Evolutionary conservation across 1,140 invertebrate species (phyloP).

Genomic region (Achroia grisella): DNA sequence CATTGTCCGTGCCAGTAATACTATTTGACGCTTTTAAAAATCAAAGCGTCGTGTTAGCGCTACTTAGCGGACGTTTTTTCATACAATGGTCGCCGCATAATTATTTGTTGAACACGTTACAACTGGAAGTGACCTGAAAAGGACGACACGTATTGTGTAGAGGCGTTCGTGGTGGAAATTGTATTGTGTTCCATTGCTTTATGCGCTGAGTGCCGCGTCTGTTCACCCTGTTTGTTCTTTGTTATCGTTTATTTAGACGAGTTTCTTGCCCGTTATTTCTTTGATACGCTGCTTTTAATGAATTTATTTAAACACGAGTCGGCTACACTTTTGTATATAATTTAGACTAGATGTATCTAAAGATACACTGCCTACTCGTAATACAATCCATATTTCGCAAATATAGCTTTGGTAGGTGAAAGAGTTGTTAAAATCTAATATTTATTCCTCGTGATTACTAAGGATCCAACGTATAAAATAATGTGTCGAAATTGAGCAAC

Average conservation of each 20-base stretch:
- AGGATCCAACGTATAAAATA: no score
- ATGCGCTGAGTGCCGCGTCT: slow-evolving; percentile 41
- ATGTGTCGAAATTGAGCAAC: no score
- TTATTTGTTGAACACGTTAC: slow-evolving; percentile 40
- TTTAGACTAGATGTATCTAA: no score
- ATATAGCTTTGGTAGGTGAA: no score
- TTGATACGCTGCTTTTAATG: background rate
- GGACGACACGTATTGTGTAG: slow-evolving; percentile 47
- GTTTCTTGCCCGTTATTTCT: background rate
- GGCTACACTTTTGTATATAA: no score
- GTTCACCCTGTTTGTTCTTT: slow-evolving; percentile 43
- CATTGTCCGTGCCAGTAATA: no score
- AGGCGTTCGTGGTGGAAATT: slow-evolving; percentile 54
- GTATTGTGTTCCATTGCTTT: slow-evolving; percentile 47
- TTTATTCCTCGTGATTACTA: no score
- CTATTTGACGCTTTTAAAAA: background rate
- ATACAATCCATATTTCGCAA: no score
- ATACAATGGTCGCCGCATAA: slow-evolving; percentile 27
- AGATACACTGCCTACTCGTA: no score
- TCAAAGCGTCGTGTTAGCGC: background rate
- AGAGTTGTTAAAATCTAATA: no score
- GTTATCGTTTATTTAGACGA: slow-evolving; percentile 25
- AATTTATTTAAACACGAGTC: no score
- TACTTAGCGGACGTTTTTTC: slow-evolving; percentile 20
- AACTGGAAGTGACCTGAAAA: slow-evolving; percentile 62